Evolutionary conservation across 2,113 vertebrate species (phyloP).

Genomic region (Eidolon helvum): DNA sequence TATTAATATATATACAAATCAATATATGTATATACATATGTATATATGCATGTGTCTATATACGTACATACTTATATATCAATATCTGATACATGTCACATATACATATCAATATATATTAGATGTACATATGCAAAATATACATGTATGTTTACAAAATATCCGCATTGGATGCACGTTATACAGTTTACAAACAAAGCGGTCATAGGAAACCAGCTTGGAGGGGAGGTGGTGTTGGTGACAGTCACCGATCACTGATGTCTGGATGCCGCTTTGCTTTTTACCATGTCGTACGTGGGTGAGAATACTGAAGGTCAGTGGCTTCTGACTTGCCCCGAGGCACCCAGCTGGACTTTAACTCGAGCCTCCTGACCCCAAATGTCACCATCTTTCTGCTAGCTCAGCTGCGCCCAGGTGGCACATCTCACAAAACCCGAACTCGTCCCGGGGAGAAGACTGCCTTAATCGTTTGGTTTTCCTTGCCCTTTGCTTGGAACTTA

Average conservation of each 20-base stretch:
- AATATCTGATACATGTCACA: not conserved
- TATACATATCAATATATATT: not conserved
- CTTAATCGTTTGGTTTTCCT: not conserved
- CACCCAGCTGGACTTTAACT: not conserved
- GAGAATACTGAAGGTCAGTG: not conserved
- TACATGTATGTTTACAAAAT: not conserved
- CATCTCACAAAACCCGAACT: rapidly evolving
- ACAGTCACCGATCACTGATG: rapidly evolving
- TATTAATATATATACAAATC: not conserved
- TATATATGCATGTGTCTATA: not conserved
- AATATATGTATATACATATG: not conserved
- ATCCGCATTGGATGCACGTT: not conserved
- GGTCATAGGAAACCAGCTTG: not conserved
- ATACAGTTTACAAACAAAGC: not conserved
- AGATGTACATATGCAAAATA: not conserved
- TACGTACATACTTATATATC: no score
- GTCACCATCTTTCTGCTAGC: no score
- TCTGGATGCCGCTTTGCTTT: not conserved
- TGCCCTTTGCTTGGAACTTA: not conserved
- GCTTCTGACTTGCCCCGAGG: not conserved
- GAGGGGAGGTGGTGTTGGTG: not conserved
- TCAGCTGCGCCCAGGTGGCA: rapidly evolving
- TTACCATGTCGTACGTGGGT: not conserved
- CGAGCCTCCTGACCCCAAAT: not conserved
- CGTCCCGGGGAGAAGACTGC: not conserved